These are phyloP conservation scores for Paraescarpia echinospica DNA, from an alignment of 1,140 invertebrate genomes.

Conservation along the genomic window DNA sequence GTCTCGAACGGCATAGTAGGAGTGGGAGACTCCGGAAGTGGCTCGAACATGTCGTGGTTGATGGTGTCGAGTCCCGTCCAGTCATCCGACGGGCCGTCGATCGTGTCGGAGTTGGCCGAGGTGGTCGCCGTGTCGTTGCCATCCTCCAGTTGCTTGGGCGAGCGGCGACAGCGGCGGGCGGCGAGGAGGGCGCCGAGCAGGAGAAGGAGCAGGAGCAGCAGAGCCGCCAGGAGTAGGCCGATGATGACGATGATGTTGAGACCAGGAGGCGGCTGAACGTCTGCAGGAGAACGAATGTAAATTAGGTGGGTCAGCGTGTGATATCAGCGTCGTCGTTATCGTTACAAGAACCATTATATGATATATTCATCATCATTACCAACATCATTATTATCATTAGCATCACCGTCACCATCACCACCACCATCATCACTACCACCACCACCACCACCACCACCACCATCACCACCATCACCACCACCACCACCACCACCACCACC, in stretches of 20 bases:
- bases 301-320: background rate
- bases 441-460: too few relatives aligned
- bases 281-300: background rate
- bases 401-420: background rate
- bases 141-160: background rate
- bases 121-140: background rate
- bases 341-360: background rate
- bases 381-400: background rate
- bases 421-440: background rate
- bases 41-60: constrained; percentile 3
- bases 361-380: background rate
- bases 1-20: background rate
- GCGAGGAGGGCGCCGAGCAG: background rate
- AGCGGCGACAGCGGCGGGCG: background rate
- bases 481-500: too few relatives aligned
- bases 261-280: background rate
- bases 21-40: background rate
- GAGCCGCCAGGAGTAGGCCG: background rate
- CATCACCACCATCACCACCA: too few relatives aligned
- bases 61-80: background rate
- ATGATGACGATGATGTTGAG: background rate
- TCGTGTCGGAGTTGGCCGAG: background rate
- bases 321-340: background rate
- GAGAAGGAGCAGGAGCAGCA: background rate
- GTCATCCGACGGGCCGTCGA: background rate